Percentiles rank a stretch among this genome's conserved stretches.
Conservation (phyloP, 2,113 vertebrate species). For the Tachysurus fulvidraco region DNA sequence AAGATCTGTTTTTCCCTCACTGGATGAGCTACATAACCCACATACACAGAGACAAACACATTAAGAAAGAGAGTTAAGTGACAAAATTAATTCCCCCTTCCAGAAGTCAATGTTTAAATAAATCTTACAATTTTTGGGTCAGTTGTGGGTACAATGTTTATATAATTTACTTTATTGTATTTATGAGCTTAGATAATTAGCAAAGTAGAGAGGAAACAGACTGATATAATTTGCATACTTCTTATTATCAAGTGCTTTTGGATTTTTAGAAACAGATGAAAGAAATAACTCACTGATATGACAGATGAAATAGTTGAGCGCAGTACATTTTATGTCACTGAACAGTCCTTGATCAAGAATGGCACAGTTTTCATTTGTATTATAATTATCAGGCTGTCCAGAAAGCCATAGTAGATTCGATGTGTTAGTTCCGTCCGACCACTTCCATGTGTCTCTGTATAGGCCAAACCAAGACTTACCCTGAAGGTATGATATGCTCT, state of each 20-base stretch:
- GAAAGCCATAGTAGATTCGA: constrained; percentile 21
- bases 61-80: not conserved
- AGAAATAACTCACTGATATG: constrained; percentile 3
- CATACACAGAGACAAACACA: not conserved
- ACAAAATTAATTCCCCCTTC: not conserved
- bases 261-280: not conserved
- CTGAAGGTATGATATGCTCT: not conserved
- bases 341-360: not conserved
- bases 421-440: constrained; percentile 1
- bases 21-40: not conserved
- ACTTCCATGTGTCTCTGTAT: not conserved
- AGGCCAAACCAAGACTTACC: not conserved
- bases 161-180: not conserved
- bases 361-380: not conserved
- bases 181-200: not conserved
- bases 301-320: not conserved
- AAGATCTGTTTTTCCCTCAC: not conserved
- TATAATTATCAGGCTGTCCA: not conserved
- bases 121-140: not conserved
- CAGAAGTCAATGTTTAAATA: not conserved
- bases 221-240: not conserved
- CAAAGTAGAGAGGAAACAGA: not conserved
- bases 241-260: not conserved
- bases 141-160: not conserved
- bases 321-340: not conserved